These are phyloP conservation scores for Cottoperca gobio DNA, from an alignment of 2,797 vertebrate genomes.

Conservation along the genomic window DNA sequence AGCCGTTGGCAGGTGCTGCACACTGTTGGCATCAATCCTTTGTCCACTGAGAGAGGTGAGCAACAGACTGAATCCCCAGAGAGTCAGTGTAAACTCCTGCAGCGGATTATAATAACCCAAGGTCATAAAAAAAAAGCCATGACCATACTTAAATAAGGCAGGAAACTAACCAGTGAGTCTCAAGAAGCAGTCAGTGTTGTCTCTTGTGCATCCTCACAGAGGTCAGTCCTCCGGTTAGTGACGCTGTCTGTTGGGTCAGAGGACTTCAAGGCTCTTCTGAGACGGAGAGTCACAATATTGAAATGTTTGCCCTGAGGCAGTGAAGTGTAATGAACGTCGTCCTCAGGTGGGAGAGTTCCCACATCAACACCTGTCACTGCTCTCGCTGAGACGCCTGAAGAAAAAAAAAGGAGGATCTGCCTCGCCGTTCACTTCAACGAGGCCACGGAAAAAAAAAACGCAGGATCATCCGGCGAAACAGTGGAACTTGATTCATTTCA, in stretches of 20 bases:
- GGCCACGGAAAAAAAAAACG: not conserved
- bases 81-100: not conserved
- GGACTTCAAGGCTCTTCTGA: too few relatives aligned
- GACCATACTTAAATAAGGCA: not conserved
- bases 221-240: not conserved
- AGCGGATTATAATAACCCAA: too few relatives aligned
- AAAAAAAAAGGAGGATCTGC: not conserved
- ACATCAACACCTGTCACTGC: conserved; percentile 19
- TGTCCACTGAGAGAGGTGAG: too few relatives aligned
- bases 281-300: conserved; percentile 5
- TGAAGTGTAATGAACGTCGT: conserved; percentile 4
- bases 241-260: not conserved
- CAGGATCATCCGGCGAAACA: not conserved
- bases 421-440: not conserved
- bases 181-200: not conserved
- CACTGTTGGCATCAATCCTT: not conserved
- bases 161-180: not conserved
- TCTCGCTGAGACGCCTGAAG: conserved; percentile 2
- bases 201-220: not conserved
- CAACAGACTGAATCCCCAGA: too few relatives aligned
- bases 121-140: too few relatives aligned
- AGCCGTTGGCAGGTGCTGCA: not conserved
- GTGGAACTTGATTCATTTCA: not conserved
- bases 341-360: conserved; percentile 17
- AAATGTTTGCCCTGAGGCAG: not conserved